Conservation (phyloP, 23 tunicate genomes). For the Phallusia fumigata region DNA sequence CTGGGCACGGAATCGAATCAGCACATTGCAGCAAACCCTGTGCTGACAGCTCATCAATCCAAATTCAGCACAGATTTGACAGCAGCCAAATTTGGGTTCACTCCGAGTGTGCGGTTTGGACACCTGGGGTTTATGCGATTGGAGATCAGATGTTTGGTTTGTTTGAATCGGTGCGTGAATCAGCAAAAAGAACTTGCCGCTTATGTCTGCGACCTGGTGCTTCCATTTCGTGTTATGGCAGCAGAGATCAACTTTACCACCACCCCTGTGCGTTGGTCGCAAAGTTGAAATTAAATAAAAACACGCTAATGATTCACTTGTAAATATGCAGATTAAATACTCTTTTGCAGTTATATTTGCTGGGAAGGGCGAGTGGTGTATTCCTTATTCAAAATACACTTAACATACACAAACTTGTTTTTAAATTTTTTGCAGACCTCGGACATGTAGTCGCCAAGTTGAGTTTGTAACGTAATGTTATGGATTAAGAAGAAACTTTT, state of each 20-base stretch:
- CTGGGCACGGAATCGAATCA: neutral
- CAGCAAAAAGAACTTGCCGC: neutral
- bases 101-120: slow-evolving; percentile 66
- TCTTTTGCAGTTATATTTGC: neutral
- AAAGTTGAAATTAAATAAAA: neutral
- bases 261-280: neutral
- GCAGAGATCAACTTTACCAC: neutral
- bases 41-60: neutral
- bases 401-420: too few species aligned
- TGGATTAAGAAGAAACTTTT: too few species aligned
- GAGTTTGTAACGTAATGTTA: too few species aligned
- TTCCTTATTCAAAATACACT: too few species aligned
- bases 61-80: slow-evolving; percentile 28
- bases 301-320: neutral
- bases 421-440: too few species aligned
- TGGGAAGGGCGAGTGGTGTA: neutral
- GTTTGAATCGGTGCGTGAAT: neutral
- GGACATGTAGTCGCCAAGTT: too few species aligned
- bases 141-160: slow-evolving; percentile 47
- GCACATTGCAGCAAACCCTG: too few species aligned
- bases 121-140: slow-evolving; percentile 46
- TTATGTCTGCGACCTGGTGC: neutral
- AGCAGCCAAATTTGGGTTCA: slow-evolving; percentile 46
- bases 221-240: neutral
- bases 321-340: neutral